Percentiles rank a stretch among this genome's conserved stretches.
phyloP scores from a whole-genome alignment of 2,113 vertebrate species.

The Glareola pratincola region DNA sequence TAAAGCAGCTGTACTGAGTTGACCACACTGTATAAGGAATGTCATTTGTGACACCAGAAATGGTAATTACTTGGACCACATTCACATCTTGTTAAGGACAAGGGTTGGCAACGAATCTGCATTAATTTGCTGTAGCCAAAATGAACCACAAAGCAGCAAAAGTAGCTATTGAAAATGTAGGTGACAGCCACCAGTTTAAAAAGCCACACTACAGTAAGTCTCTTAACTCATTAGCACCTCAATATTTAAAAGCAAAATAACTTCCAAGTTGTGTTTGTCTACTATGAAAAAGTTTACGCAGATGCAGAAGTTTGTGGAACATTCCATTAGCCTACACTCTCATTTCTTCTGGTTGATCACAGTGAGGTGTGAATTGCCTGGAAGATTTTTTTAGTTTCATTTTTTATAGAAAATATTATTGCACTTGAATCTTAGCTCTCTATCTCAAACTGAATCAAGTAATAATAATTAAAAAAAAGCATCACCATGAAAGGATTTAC shows the following conservation, averaged over 20 bases:
- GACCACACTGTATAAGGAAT: not conserved
- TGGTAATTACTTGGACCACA: constrained; percentile 20
- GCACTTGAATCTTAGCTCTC: not conserved
- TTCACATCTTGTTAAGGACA: constrained; percentile 3
- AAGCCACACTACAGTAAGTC: not conserved
- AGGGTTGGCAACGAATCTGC: not conserved
- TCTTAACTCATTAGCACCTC: not conserved
- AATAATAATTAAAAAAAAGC: not conserved
- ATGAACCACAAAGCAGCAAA: not conserved
- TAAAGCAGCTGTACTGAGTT: constrained; percentile 6
- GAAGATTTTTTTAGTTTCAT: not conserved
- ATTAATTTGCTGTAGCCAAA: not conserved
- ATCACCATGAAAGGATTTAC: not conserved
- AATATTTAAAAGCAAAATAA: not conserved
- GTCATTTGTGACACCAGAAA: constrained; percentile 6
- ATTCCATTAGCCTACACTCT: not conserved
- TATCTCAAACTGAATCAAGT: not conserved
- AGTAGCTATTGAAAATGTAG: not conserved
- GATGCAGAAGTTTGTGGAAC: not conserved
- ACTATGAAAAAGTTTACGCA: not conserved
- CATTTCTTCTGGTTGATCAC: not conserved
- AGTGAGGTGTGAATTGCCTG: not conserved
- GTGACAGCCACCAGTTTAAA: not conserved
- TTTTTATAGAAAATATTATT: not conserved
- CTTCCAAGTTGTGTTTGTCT: not conserved